phyloP scores from a whole-genome alignment of 2,113 vertebrate species.

The Calidris pygmaea region DNA sequence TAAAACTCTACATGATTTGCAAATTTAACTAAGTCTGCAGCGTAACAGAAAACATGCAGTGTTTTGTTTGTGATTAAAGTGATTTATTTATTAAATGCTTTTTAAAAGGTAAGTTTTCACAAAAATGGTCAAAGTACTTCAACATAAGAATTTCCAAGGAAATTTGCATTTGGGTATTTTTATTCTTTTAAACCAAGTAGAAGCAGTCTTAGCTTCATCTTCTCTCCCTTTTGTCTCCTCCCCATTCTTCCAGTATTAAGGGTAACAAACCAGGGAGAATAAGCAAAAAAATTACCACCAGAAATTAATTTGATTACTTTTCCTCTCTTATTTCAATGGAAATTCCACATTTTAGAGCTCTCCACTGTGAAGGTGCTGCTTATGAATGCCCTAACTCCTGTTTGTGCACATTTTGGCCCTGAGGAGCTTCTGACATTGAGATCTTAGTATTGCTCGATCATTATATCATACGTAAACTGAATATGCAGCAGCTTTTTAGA shows the following conservation, averaged over 20 bases:
- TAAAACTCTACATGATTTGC: not conserved
- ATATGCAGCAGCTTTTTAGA: not conserved
- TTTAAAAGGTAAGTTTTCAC: not conserved
- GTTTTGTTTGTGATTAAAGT: not conserved
- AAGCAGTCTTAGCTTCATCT: not conserved
- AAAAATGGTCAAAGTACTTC: not conserved
- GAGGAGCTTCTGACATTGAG: not conserved
- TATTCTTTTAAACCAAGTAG: not conserved
- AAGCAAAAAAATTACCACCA: not conserved
- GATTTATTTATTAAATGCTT: not conserved
- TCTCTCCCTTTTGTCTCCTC: not conserved
- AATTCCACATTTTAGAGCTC: not conserved
- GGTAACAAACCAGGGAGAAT: not conserved
- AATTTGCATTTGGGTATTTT: not conserved
- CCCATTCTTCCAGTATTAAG: not conserved
- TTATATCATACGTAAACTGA: not conserved
- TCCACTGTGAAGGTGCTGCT: not conserved
- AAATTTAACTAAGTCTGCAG: not conserved
- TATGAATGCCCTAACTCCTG: not conserved
- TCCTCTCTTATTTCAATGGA: not conserved
- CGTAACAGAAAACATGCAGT: not conserved
- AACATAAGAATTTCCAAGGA: not conserved
- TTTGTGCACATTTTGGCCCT: not conserved
- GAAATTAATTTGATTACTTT: not conserved
- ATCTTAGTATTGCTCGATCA: not conserved